phyloP scores from a whole-genome alignment of 37 sponge, comb jelly and placozoan genomes.

The Diacarnus erythraeanus region DNA sequence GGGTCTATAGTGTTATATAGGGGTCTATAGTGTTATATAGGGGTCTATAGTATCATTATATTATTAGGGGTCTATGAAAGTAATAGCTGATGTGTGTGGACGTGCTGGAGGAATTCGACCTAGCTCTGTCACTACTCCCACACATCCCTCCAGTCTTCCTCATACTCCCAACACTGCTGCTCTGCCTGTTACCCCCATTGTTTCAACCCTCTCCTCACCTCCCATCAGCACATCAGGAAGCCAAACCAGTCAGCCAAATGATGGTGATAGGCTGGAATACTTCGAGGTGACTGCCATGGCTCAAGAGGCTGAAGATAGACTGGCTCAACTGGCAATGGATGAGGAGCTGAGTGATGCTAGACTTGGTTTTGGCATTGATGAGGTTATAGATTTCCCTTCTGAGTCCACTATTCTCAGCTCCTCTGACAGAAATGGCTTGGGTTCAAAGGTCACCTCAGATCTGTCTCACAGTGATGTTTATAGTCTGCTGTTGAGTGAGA shows the following conservation, averaged over 20 bases:
- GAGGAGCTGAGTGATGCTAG: conserved; percentile 71
- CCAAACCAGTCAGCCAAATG: not conserved
- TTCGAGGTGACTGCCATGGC: conserved; percentile 31
- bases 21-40: too few relatives aligned
- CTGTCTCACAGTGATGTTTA: not conserved
- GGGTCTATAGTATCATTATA: too few relatives aligned
- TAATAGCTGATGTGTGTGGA: conserved; percentile 37
- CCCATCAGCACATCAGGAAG: not conserved
- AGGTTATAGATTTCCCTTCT: not conserved
- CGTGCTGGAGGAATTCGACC: conserved; percentile 24
- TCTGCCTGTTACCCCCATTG: not conserved
- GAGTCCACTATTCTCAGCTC: not conserved
- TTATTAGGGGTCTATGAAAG: conserved; percentile 51
- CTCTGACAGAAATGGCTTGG: not conserved
- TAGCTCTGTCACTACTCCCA: not conserved
- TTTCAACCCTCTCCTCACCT: not conserved
- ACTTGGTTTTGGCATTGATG: not conserved
- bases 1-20: too few relatives aligned
- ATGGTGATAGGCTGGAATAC: conserved; percentile 3
- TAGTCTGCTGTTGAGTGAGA: conserved; percentile 2
- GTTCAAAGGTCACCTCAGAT: not conserved
- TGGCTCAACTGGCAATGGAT: conserved; percentile 69
- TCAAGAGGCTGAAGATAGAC: conserved; percentile 58
- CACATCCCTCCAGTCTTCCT: not conserved
- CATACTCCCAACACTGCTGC: not conserved